These are phyloP conservation scores for Drosophila glabriapex DNA, from an alignment of 2,888 invertebrate genomes.

Conservation along the genomic window DNA sequence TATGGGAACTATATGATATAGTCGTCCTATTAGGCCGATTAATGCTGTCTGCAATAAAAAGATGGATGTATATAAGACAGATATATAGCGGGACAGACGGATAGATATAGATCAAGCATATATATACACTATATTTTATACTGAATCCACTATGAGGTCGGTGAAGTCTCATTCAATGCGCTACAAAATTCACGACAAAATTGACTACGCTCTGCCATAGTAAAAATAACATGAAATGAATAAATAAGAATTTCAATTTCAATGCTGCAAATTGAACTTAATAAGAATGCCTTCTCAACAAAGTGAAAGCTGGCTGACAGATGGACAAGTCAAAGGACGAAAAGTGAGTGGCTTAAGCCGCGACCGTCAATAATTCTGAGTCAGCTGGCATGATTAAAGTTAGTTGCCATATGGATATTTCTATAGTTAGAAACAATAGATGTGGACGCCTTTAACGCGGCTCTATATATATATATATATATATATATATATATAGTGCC, in stretches of 20 bases:
- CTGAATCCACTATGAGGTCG: no score
- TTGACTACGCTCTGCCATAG: neutral
- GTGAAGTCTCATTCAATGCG: neutral
- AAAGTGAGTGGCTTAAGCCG: neutral
- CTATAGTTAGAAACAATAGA: neutral
- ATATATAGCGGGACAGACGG: neutral
- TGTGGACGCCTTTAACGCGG: neutral
- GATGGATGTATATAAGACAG: neutral
- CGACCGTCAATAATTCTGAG: neutral
- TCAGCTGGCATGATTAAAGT: neutral
- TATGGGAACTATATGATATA: neutral
- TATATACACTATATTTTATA: neutral
- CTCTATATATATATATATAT: neutral
- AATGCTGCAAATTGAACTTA: neutral
- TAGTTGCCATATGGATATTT: neutral
- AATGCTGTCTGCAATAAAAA: neutral
- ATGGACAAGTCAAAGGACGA: neutral
- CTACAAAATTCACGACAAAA: neutral
- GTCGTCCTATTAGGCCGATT: neutral
- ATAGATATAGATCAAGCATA: neutral
- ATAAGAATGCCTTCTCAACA: neutral
- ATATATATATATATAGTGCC: neutral
- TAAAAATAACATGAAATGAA: neutral
- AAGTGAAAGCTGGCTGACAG: neutral
- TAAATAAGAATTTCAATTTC: neutral